A percentile compares a stretch with the other conserved stretches of the same genome.
These are phyloP conservation scores for Hecatera dysodea DNA, from an alignment of 2,888 invertebrate genomes.

Conservation along the genomic window DNA sequence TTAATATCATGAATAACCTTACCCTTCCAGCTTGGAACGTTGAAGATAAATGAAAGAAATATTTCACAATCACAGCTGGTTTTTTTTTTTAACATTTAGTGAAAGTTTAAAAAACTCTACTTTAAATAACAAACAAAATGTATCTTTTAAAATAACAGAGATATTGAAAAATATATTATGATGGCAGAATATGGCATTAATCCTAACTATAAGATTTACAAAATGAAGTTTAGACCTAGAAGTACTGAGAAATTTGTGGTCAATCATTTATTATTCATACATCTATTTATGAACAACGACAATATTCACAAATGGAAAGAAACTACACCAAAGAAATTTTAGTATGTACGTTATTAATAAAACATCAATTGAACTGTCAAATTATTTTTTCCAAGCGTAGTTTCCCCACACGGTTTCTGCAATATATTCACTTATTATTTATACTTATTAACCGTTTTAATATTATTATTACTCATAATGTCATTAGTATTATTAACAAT, in stretches of 20 bases:
- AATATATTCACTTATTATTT: conserved; percentile 73
- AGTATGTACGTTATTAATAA: conserved; percentile 77
- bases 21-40: conserved; percentile 15
- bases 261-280: conserved; percentile 58
- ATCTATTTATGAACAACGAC: conserved; percentile 75
- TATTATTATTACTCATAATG: conserved; percentile 66
- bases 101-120: conserved; percentile 9
- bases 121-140: conserved; percentile 26
- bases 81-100: not conserved
- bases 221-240: conserved; percentile 62
- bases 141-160: conserved; percentile 12
- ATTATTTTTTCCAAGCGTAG: conserved; percentile 89
- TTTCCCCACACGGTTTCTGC: conserved; percentile 90
- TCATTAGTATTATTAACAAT: conserved; percentile 74
- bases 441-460: conserved; percentile 62
- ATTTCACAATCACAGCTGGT: conserved; percentile 3
- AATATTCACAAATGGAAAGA: conserved; percentile 82
- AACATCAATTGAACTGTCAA: conserved; percentile 86
- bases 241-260: conserved; percentile 62
- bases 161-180: conserved; percentile 24
- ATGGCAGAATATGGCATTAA: conserved; percentile 66
- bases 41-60: conserved; percentile 6
- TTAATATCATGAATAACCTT: conserved; percentile 5
- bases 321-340: conserved; percentile 87
- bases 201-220: conserved; percentile 56